These are phyloP conservation scores for Dascillus cervinus DNA, from an alignment of 2,888 invertebrate genomes.

Conservation along the genomic window DNA sequence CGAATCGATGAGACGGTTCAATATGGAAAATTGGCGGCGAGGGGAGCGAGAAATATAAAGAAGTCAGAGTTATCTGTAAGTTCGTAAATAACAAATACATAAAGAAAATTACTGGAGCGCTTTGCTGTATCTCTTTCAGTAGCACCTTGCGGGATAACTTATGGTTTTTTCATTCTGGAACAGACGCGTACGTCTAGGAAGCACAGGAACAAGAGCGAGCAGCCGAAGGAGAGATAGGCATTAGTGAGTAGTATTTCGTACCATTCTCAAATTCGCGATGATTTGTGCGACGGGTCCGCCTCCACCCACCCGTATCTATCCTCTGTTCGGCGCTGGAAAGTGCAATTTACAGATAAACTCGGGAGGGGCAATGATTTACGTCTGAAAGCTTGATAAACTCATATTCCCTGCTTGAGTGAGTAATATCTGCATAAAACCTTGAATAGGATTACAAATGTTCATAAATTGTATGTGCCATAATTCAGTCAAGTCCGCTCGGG, in stretches of 20 bases:
- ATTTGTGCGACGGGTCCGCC: slow-evolving; percentile 31
- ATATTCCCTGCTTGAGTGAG: slow-evolving; percentile 46
- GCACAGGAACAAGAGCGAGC: too few species aligned
- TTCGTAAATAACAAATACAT: slow-evolving; percentile 28
- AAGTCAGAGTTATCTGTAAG: slow-evolving; percentile 26
- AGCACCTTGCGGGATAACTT: slow-evolving; percentile 25
- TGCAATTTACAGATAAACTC: slow-evolving; percentile 59
- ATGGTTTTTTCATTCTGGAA: slow-evolving; percentile 22
- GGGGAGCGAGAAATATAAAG: slow-evolving; percentile 25
- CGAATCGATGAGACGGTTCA: too few species aligned
- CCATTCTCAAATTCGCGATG: slow-evolving; percentile 31
- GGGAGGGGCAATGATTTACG: slow-evolving; percentile 56
- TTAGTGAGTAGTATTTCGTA: slow-evolving; percentile 21
- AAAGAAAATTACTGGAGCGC: slow-evolving; percentile 23
- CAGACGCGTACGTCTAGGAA: slow-evolving; percentile 21
- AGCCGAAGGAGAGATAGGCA: slow-evolving; percentile 20
- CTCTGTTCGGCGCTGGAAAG: slow-evolving; percentile 45
- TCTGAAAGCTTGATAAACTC: slow-evolving; percentile 55
- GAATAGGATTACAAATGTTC: slow-evolving; percentile 46
- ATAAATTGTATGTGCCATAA: slow-evolving; percentile 45
- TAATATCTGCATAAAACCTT: slow-evolving; percentile 46
- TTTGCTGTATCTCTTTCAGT: slow-evolving; percentile 22
- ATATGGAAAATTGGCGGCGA: too few species aligned
- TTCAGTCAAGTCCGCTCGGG: slow-evolving; percentile 35
- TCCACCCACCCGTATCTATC: slow-evolving; percentile 20